These are phyloP conservation scores for Pogonomyrmex californicus DNA, from an alignment of 1,140 invertebrate species.

Conservation along the genomic window DNA sequence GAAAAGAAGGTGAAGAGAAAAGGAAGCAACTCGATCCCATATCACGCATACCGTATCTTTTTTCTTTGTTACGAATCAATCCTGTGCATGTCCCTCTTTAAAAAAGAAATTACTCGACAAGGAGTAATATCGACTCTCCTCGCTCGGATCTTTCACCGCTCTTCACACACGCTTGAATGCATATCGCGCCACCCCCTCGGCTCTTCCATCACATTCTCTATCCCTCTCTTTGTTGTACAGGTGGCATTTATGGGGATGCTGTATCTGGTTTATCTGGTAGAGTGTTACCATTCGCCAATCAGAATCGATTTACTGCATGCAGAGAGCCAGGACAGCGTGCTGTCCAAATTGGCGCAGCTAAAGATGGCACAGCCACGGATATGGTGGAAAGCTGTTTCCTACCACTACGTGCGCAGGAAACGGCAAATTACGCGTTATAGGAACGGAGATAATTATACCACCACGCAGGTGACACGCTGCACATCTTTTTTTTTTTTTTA, in stretches of 20 bases:
- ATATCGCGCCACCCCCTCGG: neutral
- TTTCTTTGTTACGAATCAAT: neutral
- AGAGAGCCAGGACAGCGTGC: constrained; percentile 90
- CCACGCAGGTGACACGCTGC: constrained; percentile 90
- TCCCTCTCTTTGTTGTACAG: constrained; percentile 66
- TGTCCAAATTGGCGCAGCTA: constrained; percentile 91
- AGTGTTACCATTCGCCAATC: constrained; percentile 94
- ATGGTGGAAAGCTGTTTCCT: constrained; percentile 96
- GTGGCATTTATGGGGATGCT: constrained; percentile 93
- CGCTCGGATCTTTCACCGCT: neutral
- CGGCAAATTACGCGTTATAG: constrained; percentile 92
- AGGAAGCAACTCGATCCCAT: neutral
- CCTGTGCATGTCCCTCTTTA: constrained; percentile 5
- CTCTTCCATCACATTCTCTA: neutral
- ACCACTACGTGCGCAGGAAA: constrained; percentile 94
- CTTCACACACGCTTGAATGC: constrained; percentile 24
- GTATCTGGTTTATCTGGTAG: constrained; percentile 94
- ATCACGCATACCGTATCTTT: neutral
- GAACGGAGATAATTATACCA: constrained; percentile 94
- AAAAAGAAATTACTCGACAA: constrained; percentile 23
- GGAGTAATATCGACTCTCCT: constrained; percentile 34
- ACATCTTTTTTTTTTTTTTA: neutral
- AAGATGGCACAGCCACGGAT: constrained; percentile 92
- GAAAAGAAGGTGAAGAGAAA: neutral
- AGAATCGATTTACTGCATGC: constrained; percentile 89